These are phyloP conservation scores for Holothuria glaberrima DNA, from an alignment of 35 echinoderm and acorn worm genomes.

Conservation along the genomic window DNA sequence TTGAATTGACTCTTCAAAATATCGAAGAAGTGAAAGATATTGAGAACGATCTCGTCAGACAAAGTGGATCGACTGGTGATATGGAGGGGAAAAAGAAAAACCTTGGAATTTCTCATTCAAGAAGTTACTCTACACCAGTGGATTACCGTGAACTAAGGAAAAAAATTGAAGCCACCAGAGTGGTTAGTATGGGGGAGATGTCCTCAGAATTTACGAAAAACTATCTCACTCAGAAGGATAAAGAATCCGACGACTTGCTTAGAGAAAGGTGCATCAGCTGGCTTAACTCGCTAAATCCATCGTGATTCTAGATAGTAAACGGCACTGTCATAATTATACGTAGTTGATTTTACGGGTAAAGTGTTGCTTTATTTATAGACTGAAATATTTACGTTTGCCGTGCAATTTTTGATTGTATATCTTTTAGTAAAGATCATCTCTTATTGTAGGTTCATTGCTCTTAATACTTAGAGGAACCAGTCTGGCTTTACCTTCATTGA, in stretches of 20 bases:
- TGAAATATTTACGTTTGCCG: too few relatives aligned
- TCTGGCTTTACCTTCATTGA: too few relatives aligned
- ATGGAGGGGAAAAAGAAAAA: neutral
- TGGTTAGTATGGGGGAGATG: constrained; percentile 51
- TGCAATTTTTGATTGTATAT: too few relatives aligned
- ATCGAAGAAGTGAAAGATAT: constrained; percentile 48
- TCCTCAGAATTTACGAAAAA: constrained; percentile 38
- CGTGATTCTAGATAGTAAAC: neutral
- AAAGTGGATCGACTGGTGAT: neutral
- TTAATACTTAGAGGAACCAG: too few relatives aligned
- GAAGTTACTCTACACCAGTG: constrained; percentile 51
- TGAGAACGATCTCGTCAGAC: neutral
- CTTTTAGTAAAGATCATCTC: too few relatives aligned
- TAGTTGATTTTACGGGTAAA: too few relatives aligned
- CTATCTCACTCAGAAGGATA: constrained; percentile 18
- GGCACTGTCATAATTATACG: too few relatives aligned
- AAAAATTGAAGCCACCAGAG: constrained; percentile 38
- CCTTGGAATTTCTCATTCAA: neutral
- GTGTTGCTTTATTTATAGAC: too few relatives aligned
- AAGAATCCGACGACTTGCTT: neutral
- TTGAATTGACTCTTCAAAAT: constrained; percentile 53
- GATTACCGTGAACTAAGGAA: constrained; percentile 54
- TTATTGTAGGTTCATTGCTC: too few relatives aligned
- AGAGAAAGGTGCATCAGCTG: constrained; percentile 41
- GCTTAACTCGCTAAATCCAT: constrained; percentile 23